Evolutionary conservation across 2,113 vertebrate genomes (phyloP).

Genomic region (Peromyscus maniculatus): DNA sequence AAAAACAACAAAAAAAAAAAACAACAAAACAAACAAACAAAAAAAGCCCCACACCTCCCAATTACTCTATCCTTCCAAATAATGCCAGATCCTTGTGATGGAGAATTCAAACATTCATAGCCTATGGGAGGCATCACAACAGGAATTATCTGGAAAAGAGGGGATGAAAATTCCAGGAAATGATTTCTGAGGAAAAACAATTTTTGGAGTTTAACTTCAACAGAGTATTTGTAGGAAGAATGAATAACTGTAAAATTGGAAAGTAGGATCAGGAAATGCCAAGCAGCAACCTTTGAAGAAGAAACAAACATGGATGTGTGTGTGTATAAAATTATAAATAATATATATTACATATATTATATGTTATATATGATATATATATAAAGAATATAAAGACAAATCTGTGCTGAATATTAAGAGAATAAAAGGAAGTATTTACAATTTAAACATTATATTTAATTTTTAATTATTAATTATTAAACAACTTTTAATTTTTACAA

Average conservation of each 20-base stretch:
- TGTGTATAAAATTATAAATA: neutral
- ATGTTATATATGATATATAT: too few relatives aligned
- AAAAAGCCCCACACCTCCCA: neutral
- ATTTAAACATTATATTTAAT: slow-evolving; percentile 34
- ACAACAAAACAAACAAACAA: too few relatives aligned
- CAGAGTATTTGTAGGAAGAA: neutral
- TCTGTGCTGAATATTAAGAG: neutral
- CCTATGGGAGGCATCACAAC: neutral
- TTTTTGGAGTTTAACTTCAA: neutral
- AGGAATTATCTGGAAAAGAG: neutral
- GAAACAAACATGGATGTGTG: neutral
- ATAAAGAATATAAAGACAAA: neutral
- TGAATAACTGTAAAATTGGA: neutral
- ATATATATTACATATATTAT: neutral
- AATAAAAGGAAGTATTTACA: neutral
- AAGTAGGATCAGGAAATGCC: neutral
- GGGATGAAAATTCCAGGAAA: neutral
- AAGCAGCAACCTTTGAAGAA: neutral
- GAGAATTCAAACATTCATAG: neutral
- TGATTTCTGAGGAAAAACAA: neutral
- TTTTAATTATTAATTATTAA: too few relatives aligned
- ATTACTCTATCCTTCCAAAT: neutral
- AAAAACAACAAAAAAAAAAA: too few relatives aligned
- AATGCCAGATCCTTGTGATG: neutral
- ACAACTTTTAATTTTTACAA: slow-evolving; percentile 29